Evolutionary conservation across 2,888 invertebrate species (phyloP).

Genomic region (Noctua janthina): DNA sequence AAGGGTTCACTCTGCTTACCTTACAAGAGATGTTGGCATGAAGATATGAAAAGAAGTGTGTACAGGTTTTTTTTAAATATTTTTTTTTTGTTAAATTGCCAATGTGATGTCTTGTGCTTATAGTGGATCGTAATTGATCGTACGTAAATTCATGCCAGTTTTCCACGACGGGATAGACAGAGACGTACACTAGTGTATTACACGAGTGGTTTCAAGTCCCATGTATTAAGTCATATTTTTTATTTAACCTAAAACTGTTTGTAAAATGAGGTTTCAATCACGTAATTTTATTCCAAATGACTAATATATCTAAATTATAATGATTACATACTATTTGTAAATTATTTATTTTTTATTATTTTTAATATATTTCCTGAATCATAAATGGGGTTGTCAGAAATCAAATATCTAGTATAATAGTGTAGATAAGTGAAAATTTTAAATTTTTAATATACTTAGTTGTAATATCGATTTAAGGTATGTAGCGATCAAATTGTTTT

Average conservation of each 20-base stretch:
- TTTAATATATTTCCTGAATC: constrained; percentile 40
- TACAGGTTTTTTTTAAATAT: neutral
- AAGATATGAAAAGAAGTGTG: constrained; percentile 10
- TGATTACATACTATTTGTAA: constrained; percentile 10
- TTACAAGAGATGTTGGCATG: neutral
- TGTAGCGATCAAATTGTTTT: constrained; percentile 71
- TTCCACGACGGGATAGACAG: rapidly evolving
- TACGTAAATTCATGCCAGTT: neutral
- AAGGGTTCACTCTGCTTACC: neutral
- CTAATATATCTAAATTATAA: neutral
- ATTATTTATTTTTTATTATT: constrained; percentile 15
- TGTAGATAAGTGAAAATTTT: constrained; percentile 56
- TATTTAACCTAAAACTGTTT: neutral
- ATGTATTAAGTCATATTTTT: neutral
- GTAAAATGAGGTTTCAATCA: neutral
- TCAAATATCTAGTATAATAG: constrained; percentile 47
- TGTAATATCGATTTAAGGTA: constrained; percentile 53
- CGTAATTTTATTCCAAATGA: neutral
- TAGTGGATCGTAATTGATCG: neutral
- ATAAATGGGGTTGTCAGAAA: constrained; percentile 58
- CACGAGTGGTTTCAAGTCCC: neutral
- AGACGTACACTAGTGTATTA: neutral
- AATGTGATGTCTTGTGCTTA: neutral
- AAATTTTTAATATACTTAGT: constrained; percentile 44
- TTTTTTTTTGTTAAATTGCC: neutral